A percentile compares a stretch with the other conserved stretches of the same genome.
Conservation (phyloP, 2,113 vertebrate genomes). For the Panurus biarmicus region DNA sequence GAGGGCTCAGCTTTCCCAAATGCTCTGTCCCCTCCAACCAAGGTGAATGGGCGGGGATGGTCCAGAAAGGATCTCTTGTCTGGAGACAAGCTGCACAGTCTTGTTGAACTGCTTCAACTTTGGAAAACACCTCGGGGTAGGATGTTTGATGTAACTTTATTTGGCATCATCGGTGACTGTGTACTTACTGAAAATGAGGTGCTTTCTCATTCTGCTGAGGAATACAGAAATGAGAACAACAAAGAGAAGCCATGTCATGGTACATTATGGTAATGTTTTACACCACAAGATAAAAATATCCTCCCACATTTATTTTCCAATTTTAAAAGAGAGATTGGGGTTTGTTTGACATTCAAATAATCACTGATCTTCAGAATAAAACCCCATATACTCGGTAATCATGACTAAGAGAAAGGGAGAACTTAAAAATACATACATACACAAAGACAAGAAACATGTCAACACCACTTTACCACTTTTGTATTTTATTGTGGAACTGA, state of each 20-base stretch:
- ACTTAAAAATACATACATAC: neutral
- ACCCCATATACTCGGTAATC: neutral
- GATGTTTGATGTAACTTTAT: neutral
- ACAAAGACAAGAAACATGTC: conserved; percentile 40
- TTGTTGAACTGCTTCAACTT: neutral
- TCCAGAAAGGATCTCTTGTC: neutral
- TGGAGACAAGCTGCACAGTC: neutral
- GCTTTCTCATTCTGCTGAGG: neutral
- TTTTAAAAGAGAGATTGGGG: neutral
- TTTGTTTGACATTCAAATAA: neutral
- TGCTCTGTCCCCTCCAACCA: neutral
- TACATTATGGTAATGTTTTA: neutral
- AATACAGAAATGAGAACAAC: neutral
- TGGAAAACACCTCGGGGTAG: neutral
- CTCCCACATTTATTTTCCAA: neutral
- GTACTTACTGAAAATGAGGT: neutral
- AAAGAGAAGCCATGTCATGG: neutral
- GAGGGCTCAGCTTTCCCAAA: neutral
- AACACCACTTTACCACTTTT: conserved; percentile 73
- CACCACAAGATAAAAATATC: neutral
- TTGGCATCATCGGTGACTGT: neutral
- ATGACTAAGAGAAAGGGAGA: neutral
- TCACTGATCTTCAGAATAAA: neutral
- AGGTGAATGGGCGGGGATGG: neutral
- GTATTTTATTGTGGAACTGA: conserved; percentile 91